Evolutionary conservation across 2,888 invertebrate genomes (phyloP), one percentile per base, ranked within the genome.

Genomic region (Horisme vitalbata): DNA sequence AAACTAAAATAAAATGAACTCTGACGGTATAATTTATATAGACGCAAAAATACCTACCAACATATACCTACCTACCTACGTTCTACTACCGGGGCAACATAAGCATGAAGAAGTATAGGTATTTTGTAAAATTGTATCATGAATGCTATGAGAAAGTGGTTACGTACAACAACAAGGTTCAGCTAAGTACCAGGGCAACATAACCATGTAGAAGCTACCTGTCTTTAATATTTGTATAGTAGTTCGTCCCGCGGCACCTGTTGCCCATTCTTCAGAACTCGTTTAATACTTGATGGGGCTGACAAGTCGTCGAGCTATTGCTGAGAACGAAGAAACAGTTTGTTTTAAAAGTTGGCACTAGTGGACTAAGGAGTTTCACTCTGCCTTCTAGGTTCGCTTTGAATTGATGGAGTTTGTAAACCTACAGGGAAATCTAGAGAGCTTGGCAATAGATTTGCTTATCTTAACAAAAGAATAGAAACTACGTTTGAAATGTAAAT

Each of bases 181-280:
- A 51, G 55, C 53, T 53, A 53, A 50, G 28, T 56, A 59, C 54
- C 52, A 54, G 52, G 50, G 26, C 32, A 1, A 9, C 45, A 58
- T 44, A 34, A 45, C 33, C 32, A 14, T 35, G 46, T 45, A 53
- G 39, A 44, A 59, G 52, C 52, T 47, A 44, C 35, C 51, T 57
- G 55, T 59, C 65, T 57, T 68, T 62, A 68, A 61, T 69, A 65
- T 67, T 65, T 61, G 49, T 36, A 59, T 56, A 55, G 57, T 54
- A 41, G n/a, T 28, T 41, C 44, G 35, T 35, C 49, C 58, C 65
- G 10, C 37, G 65, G 57, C 66, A 71, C 71, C 71, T 71, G 71
- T 71, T 73, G 71, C 64, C 60, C 58, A 60, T 69, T 68, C 65
- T 68, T 63, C 63, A 55, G 57, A 64, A 68, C 65, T 71, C 63